Evolutionary conservation across 2,797 vertebrate species (phyloP), one percentile per base, ranked within the genome.

Genomic region (Delichon dasypus): DNA sequence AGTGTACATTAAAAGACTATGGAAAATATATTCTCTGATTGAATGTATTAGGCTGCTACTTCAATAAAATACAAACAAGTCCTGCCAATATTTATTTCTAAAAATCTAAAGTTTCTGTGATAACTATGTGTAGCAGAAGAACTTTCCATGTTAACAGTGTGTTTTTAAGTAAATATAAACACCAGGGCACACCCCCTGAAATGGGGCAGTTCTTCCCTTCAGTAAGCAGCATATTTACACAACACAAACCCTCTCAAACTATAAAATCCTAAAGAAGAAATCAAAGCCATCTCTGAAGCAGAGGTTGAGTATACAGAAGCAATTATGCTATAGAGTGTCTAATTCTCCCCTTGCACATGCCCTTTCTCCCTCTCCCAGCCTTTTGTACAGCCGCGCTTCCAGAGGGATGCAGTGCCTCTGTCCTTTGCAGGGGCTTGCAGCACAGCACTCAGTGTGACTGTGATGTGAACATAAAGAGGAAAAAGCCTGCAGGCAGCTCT

Each of bases 371-470:
- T 32, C 15, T 9, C 17, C 70, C 45, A 85, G 57, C 7, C 48
- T 27, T 62, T 5, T 1, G 1, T 1, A 0, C 2, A 30, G 29
- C 3, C 9, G 7, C 29, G 50, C 21, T 74, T 66, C 21, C 76
- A 79, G 47, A 64, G 34, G 25, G 45, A 79, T 4, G 17, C 7
- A 3, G 9, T 13, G 30, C 44, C 66, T 45, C 72, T 5, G 4
- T 16, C 42, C 4, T 0, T 1, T 6, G 2, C 20, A 58, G 83
- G 34, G 34, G 32, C 54, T 15, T 1, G 13, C 57, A 77, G 68
- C 76, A 34, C 47, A 38, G 64, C 22, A 12, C 38, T 48, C 18
- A n/a, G 12, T 0, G 0, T 10, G 38, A 66, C 12, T n/a, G 30
- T 47, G 18, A 38, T 27, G 36, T 29, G 60, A 66, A 34, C 2